Evolutionary conservation across 2,113 vertebrate genomes (phyloP).

Genomic region (Tragelaphus scriptus): DNA sequence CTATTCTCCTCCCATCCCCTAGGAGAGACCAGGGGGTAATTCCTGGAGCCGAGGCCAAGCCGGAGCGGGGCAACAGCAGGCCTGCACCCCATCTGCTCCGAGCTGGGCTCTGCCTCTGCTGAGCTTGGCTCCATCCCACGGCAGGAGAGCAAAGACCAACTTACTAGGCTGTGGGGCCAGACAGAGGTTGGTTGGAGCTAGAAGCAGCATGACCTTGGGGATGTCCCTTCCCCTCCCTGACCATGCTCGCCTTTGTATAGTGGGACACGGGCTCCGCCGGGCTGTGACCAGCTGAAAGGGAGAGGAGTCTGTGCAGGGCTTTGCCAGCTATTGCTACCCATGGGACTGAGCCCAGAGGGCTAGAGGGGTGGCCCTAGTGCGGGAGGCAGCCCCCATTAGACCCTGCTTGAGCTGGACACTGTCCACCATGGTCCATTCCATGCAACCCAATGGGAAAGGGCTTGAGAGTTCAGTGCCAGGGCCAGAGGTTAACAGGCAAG

Average conservation of each 20-base stretch:
- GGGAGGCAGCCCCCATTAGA: accelerated
- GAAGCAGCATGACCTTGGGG: not conserved
- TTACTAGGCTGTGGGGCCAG: not conserved
- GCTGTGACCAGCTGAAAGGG: not conserved
- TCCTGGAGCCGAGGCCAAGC: not conserved
- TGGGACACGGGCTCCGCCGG: accelerated
- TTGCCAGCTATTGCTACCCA: not conserved
- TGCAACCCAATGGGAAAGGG: not conserved
- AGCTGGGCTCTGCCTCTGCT: not conserved
- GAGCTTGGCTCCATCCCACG: not conserved
- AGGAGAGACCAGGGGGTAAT: not conserved
- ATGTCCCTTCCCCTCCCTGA: not conserved
- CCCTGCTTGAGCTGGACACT: not conserved
- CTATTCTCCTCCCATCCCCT: not conserved
- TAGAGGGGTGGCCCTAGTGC: accelerated
- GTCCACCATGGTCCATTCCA: not conserved
- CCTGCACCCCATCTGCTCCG: not conserved
- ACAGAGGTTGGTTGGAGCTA: not conserved
- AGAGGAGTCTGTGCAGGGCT: too few relatives aligned
- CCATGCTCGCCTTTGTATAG: not conserved
- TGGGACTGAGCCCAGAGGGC: not conserved
- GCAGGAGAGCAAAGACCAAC: not conserved
- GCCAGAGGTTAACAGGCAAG: not conserved
- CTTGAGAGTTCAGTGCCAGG: not conserved
- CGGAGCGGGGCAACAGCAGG: not conserved